Conservation (phyloP, 1,140 invertebrate genomes). For the Olivierus martensii region DNA sequence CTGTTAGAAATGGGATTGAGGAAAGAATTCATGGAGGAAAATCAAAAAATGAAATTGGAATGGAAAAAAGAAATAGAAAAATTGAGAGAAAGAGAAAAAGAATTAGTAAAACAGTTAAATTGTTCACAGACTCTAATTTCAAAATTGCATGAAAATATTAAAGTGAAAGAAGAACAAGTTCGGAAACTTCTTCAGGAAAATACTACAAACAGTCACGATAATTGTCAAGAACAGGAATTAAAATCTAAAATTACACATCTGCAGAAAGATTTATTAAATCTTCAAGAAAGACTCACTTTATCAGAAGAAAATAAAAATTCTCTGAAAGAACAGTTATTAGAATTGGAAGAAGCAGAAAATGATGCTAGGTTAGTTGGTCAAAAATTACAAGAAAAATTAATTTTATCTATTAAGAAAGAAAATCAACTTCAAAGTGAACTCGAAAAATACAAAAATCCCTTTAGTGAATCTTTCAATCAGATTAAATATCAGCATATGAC, state of each 20-base stretch:
- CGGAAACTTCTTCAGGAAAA: neutral
- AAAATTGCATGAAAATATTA: neutral
- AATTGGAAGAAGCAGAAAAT: constrained; percentile 21
- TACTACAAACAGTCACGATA: neutral
- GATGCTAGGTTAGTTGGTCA: constrained; percentile 17
- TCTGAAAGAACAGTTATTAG: constrained; percentile 17
- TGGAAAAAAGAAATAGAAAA: neutral
- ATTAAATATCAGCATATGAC: constrained; percentile 40
- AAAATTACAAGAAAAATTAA: constrained; percentile 13
- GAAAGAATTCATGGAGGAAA: no score
- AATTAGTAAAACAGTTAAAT: constrained; percentile 6
- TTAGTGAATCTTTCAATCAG: constrained; percentile 24
- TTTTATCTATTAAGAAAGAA: constrained; percentile 13
- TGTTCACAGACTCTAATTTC: neutral
- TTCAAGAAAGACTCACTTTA: constrained; percentile 7
- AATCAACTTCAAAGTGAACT: constrained; percentile 10
- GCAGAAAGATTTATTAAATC: constrained; percentile 2
- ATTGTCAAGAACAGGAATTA: constrained; percentile 6
- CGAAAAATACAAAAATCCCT: constrained; percentile 5
- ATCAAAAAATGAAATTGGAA: no score
- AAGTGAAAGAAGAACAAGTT: neutral
- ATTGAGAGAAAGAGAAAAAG: constrained; percentile 9
- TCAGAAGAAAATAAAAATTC: constrained; percentile 9
- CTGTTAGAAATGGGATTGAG: neutral
- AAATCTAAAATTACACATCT: constrained; percentile 1